Percentiles rank a stretch among this genome's conserved stretches.
Conservation (phyloP, 2,113 vertebrate genomes). For the Varanus salvator region DNA sequence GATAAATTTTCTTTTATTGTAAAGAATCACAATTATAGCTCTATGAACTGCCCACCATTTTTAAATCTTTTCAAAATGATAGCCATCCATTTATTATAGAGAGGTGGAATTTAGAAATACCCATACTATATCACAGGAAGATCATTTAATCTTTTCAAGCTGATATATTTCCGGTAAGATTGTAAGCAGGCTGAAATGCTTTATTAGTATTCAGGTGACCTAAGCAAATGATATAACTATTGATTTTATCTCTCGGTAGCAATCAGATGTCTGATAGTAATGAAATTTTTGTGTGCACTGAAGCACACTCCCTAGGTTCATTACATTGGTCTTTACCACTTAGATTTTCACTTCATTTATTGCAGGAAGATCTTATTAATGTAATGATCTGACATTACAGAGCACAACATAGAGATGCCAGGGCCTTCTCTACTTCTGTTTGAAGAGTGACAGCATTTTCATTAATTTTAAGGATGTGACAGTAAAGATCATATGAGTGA, state of each 20-base stretch:
- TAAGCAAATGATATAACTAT: conserved; percentile 12
- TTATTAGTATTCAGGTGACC: not conserved
- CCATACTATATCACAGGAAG: not conserved
- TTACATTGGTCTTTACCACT: not conserved
- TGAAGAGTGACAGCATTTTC: not conserved
- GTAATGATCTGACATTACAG: not conserved
- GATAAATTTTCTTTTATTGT: not conserved
- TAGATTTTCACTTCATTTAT: not conserved
- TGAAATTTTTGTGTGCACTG: not conserved
- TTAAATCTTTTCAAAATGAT: not conserved
- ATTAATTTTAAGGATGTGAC: not conserved
- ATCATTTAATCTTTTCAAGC: not conserved
- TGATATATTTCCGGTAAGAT: not conserved
- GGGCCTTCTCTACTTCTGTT: not conserved
- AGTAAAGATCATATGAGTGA: not conserved
- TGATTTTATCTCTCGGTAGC: not conserved
- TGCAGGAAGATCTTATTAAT: not conserved
- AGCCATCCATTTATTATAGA: not conserved
- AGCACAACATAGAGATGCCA: not conserved
- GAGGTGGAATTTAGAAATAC: not conserved
- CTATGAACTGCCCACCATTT: not conserved
- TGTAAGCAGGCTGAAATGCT: not conserved
- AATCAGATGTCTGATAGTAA: not conserved
- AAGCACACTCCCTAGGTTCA: not conserved
- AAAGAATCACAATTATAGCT: not conserved